Percentiles rank a stretch among this genome's conserved stretches.
These are phyloP conservation scores for Epizoanthus stellaris DNA, from an alignment of 92 coral and sea anemone species.

Conservation along the genomic window DNA sequence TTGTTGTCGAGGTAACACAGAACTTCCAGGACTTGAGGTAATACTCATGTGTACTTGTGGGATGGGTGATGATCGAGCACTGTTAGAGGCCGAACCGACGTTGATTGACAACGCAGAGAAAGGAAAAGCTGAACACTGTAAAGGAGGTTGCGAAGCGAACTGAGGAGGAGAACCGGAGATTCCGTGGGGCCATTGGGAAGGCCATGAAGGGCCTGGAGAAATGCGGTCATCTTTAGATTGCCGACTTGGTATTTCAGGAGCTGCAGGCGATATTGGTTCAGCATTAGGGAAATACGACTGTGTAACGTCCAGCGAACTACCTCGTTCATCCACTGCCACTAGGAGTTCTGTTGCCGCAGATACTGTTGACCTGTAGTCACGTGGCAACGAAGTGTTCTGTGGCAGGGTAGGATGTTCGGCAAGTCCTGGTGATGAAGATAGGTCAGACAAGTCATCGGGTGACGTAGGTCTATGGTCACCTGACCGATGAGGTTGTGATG, in stretches of 20 bases:
- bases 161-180: conserved; percentile 30
- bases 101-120: conserved; percentile 87
- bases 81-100: conserved; percentile 89
- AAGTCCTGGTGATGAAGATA: neutral
- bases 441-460: neutral
- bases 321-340: neutral
- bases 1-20: conserved; percentile 78
- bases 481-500: neutral
- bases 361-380: conserved; percentile 3
- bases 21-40: conserved; percentile 74
- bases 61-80: conserved; percentile 96
- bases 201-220: conserved; percentile 83
- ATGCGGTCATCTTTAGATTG: conserved; percentile 73
- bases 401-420: no score
- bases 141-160: conserved; percentile 25
- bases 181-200: conserved; percentile 26
- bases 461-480: conserved; percentile 7
- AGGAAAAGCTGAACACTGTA: conserved; percentile 70
- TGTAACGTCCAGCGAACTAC: conserved; percentile 32
- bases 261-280: conserved; percentile 97
- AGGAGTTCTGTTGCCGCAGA: conserved; percentile 8
- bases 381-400: neutral
- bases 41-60: conserved; percentile 59
- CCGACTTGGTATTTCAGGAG: conserved; percentile 79
- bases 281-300: conserved; percentile 69